Base-by-base conservation (phyloP, 2,888 invertebrate genomes). In the Empis stercorea region DNA sequence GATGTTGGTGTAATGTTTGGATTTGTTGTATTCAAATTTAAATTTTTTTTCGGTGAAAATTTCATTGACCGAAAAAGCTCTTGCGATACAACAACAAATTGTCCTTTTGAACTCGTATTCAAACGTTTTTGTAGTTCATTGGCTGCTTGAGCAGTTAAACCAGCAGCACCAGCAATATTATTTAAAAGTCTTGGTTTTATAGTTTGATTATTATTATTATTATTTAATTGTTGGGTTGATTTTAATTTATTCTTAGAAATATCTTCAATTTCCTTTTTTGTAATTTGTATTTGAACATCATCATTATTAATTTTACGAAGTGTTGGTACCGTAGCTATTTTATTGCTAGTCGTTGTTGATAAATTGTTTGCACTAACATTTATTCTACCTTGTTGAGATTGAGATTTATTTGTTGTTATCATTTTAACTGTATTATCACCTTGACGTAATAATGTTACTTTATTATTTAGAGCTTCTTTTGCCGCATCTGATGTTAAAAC, bases 271-370 rank as follows among this genome's bases (percentile, higher is more conserved):
- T 27, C 23, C 7, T 9, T 27, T 27, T 4, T 27, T 4, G 23
- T 6, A 27, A 27, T 43, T 44, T 48, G 45, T 3, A 46, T 30
- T 20, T 30, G 44, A 7, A 40, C 41, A 30, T 45, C 41, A 30
- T 45, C 52, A 43, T 59, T 58, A 44, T 49, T 56, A 43, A 61
- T 51, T 40, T 60, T 54, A 15, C 59, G 55, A 30, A 59, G 51
- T 3, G 57, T 56, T 1, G 56, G 57, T 3, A 59, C 52, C 5
- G 59, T 59, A 17, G 17, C 13, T 38, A 38, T 11, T 17, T 38
- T 38, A 27, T 27, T 4, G 2, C 23, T 7, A 27, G 7, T 27
- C 4, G 23, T 6, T 27, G 23, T 27, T 27, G 23, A 27, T 27
- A 27, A 9, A 27, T 27, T 27, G 7, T 27, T 27, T 27, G 23